Conservation (phyloP, 2,888 invertebrate genomes). For the Leucozona laternaria region DNA sequence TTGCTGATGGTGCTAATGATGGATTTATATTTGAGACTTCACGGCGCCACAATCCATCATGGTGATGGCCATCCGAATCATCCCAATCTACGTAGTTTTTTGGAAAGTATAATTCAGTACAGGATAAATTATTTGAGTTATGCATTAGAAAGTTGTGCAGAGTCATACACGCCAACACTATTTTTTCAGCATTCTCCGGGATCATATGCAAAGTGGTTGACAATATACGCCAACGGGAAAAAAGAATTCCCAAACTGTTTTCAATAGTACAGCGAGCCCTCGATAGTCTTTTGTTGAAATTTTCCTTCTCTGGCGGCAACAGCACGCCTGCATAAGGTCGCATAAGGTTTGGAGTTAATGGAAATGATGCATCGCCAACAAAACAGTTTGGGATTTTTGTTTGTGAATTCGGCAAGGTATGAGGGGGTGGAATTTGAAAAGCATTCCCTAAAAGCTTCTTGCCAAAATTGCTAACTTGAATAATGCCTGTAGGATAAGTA, state of each 20-base stretch:
- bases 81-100: constrained; percentile 41
- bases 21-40: constrained; percentile 15
- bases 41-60: constrained; percentile 45
- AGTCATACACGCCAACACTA: constrained; percentile 43
- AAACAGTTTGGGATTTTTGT: constrained; percentile 14
- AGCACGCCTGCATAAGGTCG: constrained; percentile 26
- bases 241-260: constrained; percentile 57
- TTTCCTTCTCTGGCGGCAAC: not conserved
- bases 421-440: constrained; percentile 9
- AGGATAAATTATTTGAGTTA: not conserved
- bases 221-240: constrained; percentile 58
- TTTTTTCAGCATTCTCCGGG: constrained; percentile 51
- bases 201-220: constrained; percentile 41
- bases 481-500: constrained; percentile 12
- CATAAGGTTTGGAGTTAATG: constrained; percentile 22
- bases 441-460: constrained; percentile 16
- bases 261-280: no score
- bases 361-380: constrained; percentile 33
- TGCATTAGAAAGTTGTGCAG: constrained; percentile 62
- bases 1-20: constrained; percentile 10
- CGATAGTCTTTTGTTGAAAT: no score
- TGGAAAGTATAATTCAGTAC: constrained; percentile 18
- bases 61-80: constrained; percentile 19
- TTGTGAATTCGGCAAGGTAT: constrained; percentile 20
- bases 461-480: constrained; percentile 36